Base-by-base conservation (phyloP, 2,888 invertebrate genomes). In the Ctenicera cuprea region DNA sequence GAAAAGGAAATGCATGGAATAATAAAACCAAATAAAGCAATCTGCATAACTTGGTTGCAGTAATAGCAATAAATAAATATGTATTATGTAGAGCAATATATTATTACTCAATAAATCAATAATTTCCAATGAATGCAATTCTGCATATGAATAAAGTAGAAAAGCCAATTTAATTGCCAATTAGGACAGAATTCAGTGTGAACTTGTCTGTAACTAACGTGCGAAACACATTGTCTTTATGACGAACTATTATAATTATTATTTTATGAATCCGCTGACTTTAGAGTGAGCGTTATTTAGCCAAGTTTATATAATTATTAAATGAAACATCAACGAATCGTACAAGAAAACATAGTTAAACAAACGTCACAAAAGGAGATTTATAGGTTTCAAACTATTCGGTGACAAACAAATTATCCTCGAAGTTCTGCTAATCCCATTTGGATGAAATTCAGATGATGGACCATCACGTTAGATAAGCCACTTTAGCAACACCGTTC, bases 111-210 rank as follows among this genome's bases (percentile, higher is more conserved):
- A 81, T 80, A 80, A 80, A 81, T 81, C 80, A 80, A 78, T 80
- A 78, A 80, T 54, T 76, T 80, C 77, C 76, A 78, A 80, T 77
- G 77, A 77, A 77, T 76, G 77, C 78, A 77, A 79, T 80, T 79
- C 80, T 79, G 79, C 78, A 77, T 76, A 74, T 80, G 78, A 80
- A 57, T 57, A 57, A 57, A 57, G 14, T 37, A 57, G 57, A 80
- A 78, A 80, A 75, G 76, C 77, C 75, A 73, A 76, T 75, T 79
- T 81, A 81, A 80, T 81, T 81, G 80, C 71, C 80, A 79, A 80
- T 81, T 80, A 81, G 78, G 68, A 81, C 81, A 80, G 41, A 41
- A 61, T 41, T 22, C 43, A 61, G 61, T 61, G 61, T 61, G 61
- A 61, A 61, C 22, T 61, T 61, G 43, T 20, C 22, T 38, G 61